Evolutionary conservation across 2,113 vertebrate species (phyloP).

Genomic region (Neolamprologus kungweensis): DNA sequence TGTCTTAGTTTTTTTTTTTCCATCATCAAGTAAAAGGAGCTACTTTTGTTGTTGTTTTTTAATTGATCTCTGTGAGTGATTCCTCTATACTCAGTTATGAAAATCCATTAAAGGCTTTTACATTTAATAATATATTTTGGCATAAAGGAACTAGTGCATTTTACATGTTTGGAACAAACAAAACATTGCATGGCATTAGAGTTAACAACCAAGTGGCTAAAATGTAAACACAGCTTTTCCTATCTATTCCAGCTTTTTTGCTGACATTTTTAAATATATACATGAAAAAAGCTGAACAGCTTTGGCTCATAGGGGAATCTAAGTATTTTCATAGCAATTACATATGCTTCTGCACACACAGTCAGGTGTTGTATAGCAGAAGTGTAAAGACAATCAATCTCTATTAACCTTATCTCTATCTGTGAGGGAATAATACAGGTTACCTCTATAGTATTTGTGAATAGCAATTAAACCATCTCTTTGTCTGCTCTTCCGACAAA

Average conservation of each 20-base stretch:
- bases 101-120: not conserved
- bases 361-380: not conserved
- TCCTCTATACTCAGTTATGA: not conserved
- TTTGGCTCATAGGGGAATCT: not conserved
- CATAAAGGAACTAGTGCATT: not conserved
- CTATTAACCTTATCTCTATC: not conserved
- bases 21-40: not conserved
- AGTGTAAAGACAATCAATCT: not conserved
- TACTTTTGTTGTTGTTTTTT: not conserved
- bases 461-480: not conserved
- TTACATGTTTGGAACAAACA: not conserved
- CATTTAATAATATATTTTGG: not conserved
- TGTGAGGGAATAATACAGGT: not conserved
- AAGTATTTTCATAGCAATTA: not conserved
- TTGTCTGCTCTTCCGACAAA: not conserved
- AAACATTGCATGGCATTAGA: not conserved
- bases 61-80: not conserved
- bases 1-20: not conserved
- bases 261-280: not conserved
- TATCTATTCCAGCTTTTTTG: not conserved
- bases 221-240: not conserved
- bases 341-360: not conserved
- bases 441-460: not conserved
- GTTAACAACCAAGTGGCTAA: not conserved
- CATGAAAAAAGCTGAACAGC: not conserved